Evolutionary conservation across 1,140 invertebrate genomes (phyloP), one percentile per base, ranked within the genome.

Genomic region (Bombyx mandarina): DNA sequence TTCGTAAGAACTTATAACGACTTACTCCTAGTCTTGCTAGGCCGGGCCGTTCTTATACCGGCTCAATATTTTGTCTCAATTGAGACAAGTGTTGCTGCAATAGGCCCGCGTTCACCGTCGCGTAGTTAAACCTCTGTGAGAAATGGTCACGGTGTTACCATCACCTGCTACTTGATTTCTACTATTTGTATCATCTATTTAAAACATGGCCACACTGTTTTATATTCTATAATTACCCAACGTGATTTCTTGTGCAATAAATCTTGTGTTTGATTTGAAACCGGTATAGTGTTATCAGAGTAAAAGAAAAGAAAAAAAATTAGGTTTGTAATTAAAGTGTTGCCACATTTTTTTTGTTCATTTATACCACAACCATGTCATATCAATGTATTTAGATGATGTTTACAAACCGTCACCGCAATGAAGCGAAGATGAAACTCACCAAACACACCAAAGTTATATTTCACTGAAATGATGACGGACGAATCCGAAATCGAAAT

Each of bases 51-150:
- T 52, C 56, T 73, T 79, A 81, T 60, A 66, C 69, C 63, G 73
- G 74, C 63, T 79, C 82, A 66, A 79, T 62, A 65, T 75, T 77
- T 71, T 80, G 79, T 67, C 77, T 75, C 81, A 86, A 73, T 63
- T 84, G 77, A 62, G 81, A 73, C 71, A 86, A 77, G 66, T 84
- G 82, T 71, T 85, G 82, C 77, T 86, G 86, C 82, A 88, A 80
- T 52, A 86, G 77, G 61, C 86, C 86, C 47, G 83, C 82, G 77
- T 69, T 86, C 71, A 86, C 79, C 60, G 82, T 74, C 78, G 86
- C 83, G 81, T 86, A 88, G 82, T 86, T 88, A 86, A 88, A 88
- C 77, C 82, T 85, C 83, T 88, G 83, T 63, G 79, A 79, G 71
- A 77, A 68, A 70, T 77, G 67, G 72, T 47, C 48, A 69, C 63